Conservation (phyloP, 2,888 invertebrate species). For the Alviniconcha strummeri region DNA sequence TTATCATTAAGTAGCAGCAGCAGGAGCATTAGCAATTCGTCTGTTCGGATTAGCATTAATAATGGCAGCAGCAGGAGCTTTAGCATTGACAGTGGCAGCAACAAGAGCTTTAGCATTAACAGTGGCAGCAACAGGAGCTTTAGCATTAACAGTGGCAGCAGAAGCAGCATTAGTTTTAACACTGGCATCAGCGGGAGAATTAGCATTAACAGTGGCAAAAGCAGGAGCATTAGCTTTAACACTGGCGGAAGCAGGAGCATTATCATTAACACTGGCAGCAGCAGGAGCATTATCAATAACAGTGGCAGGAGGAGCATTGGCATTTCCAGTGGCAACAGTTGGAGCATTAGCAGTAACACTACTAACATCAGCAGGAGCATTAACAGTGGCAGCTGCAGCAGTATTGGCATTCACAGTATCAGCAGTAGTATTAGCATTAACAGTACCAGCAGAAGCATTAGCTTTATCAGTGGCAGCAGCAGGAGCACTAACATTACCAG, state of each 20-base stretch:
- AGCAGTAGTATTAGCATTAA: neutral
- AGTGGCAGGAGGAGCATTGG: neutral
- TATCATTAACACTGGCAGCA: neutral
- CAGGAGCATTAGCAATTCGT: neutral
- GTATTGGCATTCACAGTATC: neutral
- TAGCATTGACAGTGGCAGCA: neutral
- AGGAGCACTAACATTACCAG: neutral
- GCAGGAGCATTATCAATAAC: neutral
- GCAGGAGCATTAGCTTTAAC: neutral
- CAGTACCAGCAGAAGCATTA: neutral
- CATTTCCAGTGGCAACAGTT: neutral
- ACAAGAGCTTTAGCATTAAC: neutral
- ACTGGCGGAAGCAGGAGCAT: neutral
- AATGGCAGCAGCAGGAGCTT: neutral
- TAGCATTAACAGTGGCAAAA: neutral
- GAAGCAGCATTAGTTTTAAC: neutral
- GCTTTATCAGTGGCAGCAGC: neutral
- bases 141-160: neutral
- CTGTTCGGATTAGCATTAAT: neutral
- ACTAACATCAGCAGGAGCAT: neutral
- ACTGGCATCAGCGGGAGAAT: neutral
- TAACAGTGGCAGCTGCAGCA: neutral
- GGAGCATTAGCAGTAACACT: neutral
- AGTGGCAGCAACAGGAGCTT: neutral
- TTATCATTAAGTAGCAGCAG: neutral